These are phyloP conservation scores for Maniola hyperantus DNA, from an alignment of 2,888 invertebrate genomes.

Conservation along the genomic window DNA sequence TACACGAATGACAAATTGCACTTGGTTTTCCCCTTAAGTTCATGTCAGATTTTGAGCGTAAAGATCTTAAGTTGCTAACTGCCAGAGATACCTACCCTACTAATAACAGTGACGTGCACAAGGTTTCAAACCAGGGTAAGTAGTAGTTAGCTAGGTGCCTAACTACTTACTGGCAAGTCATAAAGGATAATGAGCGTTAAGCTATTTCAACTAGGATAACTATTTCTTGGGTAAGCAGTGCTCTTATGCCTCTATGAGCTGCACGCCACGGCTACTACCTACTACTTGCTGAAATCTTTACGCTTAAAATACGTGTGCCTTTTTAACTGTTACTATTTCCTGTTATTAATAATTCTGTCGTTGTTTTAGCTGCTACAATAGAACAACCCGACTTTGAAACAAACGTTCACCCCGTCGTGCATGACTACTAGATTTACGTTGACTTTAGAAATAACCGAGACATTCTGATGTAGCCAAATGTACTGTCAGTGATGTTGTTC, in stretches of 20 bases:
- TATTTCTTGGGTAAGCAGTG: too few relatives aligned
- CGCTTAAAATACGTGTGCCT: constrained; percentile 4
- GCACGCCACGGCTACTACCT: too few relatives aligned
- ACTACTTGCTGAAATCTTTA: background rate
- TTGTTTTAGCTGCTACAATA: constrained; percentile 90
- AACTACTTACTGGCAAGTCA: too few relatives aligned
- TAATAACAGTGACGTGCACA: too few relatives aligned
- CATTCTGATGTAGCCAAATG: constrained; percentile 55
- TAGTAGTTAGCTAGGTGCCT: too few relatives aligned
- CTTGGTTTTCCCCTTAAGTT: background rate
- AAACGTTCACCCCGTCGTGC: constrained; percentile 65
- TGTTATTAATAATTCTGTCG: constrained; percentile 53
- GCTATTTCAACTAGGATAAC: too few relatives aligned
- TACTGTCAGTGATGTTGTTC: constrained; percentile 40
- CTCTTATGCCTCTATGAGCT: too few relatives aligned
- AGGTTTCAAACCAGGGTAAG: too few relatives aligned
- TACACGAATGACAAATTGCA: constrained; percentile 5
- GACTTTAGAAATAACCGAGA: constrained; percentile 52
- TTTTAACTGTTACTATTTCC: constrained; percentile 1
- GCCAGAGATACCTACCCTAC: too few relatives aligned
- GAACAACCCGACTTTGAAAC: constrained; percentile 89
- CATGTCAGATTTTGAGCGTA: constrained; percentile 1
- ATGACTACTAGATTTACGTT: constrained; percentile 52
- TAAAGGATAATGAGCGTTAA: too few relatives aligned
- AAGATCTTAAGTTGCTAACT: background rate